Evolutionary conservation across 2,888 invertebrate genomes (phyloP), one percentile per base, ranked within the genome.

Genomic region (Acrocyrtus sp.): DNA sequence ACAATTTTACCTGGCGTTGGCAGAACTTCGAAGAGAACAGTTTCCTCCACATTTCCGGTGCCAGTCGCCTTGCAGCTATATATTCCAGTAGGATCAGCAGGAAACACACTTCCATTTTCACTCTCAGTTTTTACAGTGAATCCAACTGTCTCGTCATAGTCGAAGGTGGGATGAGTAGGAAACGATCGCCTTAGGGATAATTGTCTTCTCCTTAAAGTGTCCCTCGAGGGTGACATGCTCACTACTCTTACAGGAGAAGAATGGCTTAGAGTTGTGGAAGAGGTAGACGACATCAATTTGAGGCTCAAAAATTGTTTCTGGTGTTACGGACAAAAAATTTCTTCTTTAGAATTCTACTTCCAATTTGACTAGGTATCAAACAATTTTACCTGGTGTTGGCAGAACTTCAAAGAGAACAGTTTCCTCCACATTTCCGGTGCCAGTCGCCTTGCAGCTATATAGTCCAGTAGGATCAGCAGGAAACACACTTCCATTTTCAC

Each of bases 201-300:
- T 34, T 34, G 34, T 12, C 34, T 34, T 43, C 4, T 50, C 39
- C 21, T 47, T 62, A 24, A 70, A 70, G n/a, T 1, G 39, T 17
- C 70, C 70, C 24, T 41, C 41, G 10, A 70, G 70, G 8, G n/a
- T 17, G 2, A 70, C 62, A 2, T 1, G 17, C 15, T 45, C 34
- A 4, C 39, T 50, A 27, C 45, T 54, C 27, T 68, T 56, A 39
- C 73, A 76, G 8, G 51, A 50, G n/a, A 76, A 53, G 6, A 15
- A 53, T 21, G 61, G 41, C 27, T 54, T 21, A 12, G 69, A 60
- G 22, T 69, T 54, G 3, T 2, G 12, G 19, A 69, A 69, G 0
- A 61, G 21, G 19, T 53, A 51, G 2, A 69, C 56, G n/a, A 54
- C 24, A 15, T 47, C 54, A 1, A 17, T 8, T 1, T 19, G 21